phyloP scores from a whole-genome alignment of 2,888 invertebrate species.

The Xanthia togata region DNA sequence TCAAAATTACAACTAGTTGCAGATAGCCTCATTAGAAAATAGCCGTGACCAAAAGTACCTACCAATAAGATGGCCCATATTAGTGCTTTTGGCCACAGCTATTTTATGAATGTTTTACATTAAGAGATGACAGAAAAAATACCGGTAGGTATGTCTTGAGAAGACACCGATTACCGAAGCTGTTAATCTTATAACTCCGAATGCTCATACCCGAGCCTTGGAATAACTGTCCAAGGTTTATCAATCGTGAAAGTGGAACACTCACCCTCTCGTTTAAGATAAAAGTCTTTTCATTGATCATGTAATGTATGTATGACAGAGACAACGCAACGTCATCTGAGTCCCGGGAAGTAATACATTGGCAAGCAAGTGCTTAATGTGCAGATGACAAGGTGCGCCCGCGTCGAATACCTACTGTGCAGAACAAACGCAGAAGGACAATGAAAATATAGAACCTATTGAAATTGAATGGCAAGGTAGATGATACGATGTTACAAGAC shows the following conservation, averaged over 20 bases:
- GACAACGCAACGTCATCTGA: constrained; percentile 31
- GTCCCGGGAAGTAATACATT: constrained; percentile 59
- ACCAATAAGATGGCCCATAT: not conserved
- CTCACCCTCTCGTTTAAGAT: constrained; percentile 12
- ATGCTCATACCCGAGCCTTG: not conserved
- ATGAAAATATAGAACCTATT: not conserved
- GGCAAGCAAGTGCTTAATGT: constrained; percentile 47
- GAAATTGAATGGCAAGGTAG: not conserved
- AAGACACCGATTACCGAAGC: not conserved
- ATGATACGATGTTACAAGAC: not conserved
- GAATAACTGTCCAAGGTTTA: not conserved
- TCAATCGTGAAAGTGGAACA: constrained; percentile 14
- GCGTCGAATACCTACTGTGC: constrained; percentile 7
- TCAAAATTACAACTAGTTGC: not conserved
- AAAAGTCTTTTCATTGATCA: constrained; percentile 20
- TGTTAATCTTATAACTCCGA: not conserved
- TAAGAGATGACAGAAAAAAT: not conserved
- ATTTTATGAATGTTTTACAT: no score
- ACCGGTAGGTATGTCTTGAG: not conserved
- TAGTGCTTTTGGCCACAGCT: no score
- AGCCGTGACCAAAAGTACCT: no score
- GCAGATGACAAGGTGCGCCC: constrained; percentile 42
- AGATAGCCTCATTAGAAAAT: not conserved
- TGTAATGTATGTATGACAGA: constrained; percentile 27
- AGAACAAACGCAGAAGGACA: constrained; percentile 29